Percentiles rank a stretch among this genome's conserved stretches.
Evolutionary conservation across 2,113 vertebrate species (phyloP).

Genomic region (Hylia prasina): DNA sequence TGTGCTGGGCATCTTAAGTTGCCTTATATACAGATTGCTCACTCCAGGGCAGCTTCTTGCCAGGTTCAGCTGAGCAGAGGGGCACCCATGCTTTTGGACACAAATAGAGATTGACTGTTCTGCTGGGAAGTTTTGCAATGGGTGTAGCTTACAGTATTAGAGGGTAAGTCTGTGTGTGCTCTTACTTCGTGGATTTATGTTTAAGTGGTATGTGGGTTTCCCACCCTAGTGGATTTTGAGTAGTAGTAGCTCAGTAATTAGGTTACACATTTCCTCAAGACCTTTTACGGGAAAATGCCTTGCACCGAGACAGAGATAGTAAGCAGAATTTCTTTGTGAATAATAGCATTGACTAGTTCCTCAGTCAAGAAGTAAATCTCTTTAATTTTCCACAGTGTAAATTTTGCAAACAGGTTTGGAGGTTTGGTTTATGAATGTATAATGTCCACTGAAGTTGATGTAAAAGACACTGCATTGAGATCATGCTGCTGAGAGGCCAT

Average conservation of each 20-base stretch:
- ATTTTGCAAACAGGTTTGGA: neutral
- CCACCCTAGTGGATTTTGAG: neutral
- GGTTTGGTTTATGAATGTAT: neutral
- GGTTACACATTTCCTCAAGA: neutral
- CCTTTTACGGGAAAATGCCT: neutral
- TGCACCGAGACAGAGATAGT: neutral
- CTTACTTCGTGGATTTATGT: neutral
- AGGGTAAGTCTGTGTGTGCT: constrained; percentile 72
- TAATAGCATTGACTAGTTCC: neutral
- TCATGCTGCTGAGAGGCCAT: neutral
- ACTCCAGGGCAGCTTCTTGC: neutral
- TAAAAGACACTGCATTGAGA: neutral
- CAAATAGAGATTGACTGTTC: neutral
- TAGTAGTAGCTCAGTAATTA: neutral
- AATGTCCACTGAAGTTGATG: neutral
- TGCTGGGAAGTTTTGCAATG: constrained; percentile 57
- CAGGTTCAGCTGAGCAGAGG: neutral
- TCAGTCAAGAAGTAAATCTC: neutral
- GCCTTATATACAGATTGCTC: neutral
- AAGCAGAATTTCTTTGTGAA: neutral
- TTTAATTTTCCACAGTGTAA: neutral
- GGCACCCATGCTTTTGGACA: neutral
- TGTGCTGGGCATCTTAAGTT: neutral
- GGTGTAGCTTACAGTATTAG: constrained; percentile 74
- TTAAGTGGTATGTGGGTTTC: neutral